Percentiles rank a stretch among this genome's conserved stretches.
Evolutionary conservation across 2,888 invertebrate genomes (phyloP).

Genomic region (Scaptomyza tumidula): DNA sequence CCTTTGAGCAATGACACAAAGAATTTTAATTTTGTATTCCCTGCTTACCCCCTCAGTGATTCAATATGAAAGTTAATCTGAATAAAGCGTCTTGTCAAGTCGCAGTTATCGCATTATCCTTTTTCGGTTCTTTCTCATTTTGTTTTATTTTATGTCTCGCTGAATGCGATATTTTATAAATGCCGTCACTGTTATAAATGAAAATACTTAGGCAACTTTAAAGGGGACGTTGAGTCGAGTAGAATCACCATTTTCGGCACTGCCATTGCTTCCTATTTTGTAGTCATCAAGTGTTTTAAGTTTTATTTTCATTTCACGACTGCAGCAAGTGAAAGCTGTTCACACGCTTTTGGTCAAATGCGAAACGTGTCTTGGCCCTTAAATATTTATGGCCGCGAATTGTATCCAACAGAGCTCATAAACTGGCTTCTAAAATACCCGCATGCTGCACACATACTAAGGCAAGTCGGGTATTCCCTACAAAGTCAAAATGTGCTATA

Average conservation of each 20-base stretch:
- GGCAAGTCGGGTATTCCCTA: slow-evolving; percentile 40
- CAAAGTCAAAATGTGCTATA: slow-evolving; percentile 15
- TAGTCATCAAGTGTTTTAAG: slow-evolving; percentile 65
- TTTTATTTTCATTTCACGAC: slow-evolving; percentile 61
- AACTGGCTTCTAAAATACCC: slow-evolving; percentile 28
- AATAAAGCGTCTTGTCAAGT: too few relatives aligned
- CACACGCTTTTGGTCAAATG: slow-evolving; percentile 65
- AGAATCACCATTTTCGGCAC: slow-evolving; percentile 7
- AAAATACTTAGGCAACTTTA: slow-evolving; percentile 62
- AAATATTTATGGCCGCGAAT: slow-evolving; percentile 67
- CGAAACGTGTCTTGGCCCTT: slow-evolving; percentile 69
- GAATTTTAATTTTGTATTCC: too few relatives aligned
- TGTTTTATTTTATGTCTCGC: not conserved
- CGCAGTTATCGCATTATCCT: slow-evolving; percentile 24
- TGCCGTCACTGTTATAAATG: slow-evolving; percentile 65
- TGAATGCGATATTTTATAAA: slow-evolving; percentile 46
- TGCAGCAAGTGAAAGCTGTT: slow-evolving; percentile 69
- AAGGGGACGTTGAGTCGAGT: not conserved
- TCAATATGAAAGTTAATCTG: too few relatives aligned
- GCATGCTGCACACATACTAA: not conserved
- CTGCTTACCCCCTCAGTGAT: too few relatives aligned
- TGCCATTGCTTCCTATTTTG: slow-evolving; percentile 62
- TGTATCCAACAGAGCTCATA: slow-evolving; percentile 41
- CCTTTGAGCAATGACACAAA: too few relatives aligned
- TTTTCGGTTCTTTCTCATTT: slow-evolving; percentile 15